These are phyloP conservation scores for Muscina levida DNA, from an alignment of 2,888 invertebrate species.

Conservation along the genomic window DNA sequence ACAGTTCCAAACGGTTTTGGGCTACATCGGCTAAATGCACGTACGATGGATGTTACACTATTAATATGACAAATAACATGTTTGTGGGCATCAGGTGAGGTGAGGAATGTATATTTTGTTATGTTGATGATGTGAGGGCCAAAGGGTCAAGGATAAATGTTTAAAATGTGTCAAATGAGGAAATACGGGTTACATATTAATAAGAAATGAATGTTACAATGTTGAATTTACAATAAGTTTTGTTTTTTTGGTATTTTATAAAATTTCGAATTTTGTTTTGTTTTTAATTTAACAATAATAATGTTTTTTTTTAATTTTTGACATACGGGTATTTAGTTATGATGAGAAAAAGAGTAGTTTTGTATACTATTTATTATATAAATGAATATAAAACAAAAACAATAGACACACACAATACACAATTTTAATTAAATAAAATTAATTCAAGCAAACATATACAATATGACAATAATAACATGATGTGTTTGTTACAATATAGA, in stretches of 20 bases:
- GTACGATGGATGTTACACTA: too few species aligned
- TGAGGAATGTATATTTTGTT: neutral
- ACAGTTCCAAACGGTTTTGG: too few species aligned
- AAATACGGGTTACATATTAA: neutral
- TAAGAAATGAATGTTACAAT: too few species aligned
- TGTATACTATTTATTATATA: constrained; percentile 9
- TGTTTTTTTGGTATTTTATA: neutral
- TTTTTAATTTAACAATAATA: constrained; percentile 2
- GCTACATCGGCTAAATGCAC: too few species aligned
- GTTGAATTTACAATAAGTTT: neutral
- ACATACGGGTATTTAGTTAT: constrained; percentile 66
- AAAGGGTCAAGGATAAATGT: neutral
- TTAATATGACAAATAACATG: constrained; percentile 37
- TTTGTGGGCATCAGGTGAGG: constrained; percentile 60
- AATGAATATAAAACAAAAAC: neutral
- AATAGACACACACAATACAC: neutral
- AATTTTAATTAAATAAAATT: constrained; percentile 12
- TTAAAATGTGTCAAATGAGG: neutral
- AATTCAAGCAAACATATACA: constrained; percentile 2
- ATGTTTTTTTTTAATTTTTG: constrained; percentile 23
- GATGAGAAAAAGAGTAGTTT: constrained; percentile 38
- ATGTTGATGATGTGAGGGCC: neutral
- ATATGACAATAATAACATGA: constrained; percentile 1
- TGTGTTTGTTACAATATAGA: too few species aligned
- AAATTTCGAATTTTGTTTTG: constrained; percentile 15